Conservation (phyloP, 2,113 vertebrate species). For the Coregonus clupeaformis region DNA sequence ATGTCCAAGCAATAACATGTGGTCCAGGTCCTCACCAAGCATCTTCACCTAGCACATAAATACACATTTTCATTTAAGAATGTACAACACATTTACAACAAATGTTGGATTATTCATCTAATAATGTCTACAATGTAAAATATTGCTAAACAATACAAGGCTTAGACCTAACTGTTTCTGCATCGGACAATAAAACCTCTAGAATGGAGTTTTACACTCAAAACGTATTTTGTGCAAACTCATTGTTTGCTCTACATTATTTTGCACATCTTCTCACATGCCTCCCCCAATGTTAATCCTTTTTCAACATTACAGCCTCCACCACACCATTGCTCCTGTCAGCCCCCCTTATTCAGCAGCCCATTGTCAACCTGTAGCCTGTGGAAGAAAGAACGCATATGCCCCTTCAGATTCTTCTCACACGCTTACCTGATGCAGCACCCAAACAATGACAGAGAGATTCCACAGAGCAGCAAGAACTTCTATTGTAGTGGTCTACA, state of each 20-base stretch:
- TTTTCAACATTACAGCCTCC: conserved; percentile 46
- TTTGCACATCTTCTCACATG: not conserved
- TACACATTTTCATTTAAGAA: no score
- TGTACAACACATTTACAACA: no score
- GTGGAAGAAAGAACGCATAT: conserved; percentile 50
- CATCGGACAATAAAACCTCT: not conserved
- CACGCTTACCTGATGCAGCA: conserved; percentile 55
- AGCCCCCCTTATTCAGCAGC: conserved; percentile 38
- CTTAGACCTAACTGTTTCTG: no score
- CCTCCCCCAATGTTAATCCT: conserved; percentile 30
- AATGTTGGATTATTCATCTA: no score
- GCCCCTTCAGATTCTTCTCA: conserved; percentile 39
- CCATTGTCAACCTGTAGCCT: conserved; percentile 54
- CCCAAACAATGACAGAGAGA: conserved; percentile 58
- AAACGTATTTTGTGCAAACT: not conserved
- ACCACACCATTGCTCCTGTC: no score
- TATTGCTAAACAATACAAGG: no score
- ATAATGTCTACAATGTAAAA: no score
- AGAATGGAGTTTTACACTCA: not conserved
- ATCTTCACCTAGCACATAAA: no score
- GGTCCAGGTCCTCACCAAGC: no score
- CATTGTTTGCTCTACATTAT: conserved; percentile 40
- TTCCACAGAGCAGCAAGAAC: conserved; percentile 18
- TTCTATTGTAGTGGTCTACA: conserved; percentile 38
- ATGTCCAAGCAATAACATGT: not conserved